Conservation (phyloP, 92 coral and sea anemone genomes). For the Anthopleura xanthogrammica region DNA sequence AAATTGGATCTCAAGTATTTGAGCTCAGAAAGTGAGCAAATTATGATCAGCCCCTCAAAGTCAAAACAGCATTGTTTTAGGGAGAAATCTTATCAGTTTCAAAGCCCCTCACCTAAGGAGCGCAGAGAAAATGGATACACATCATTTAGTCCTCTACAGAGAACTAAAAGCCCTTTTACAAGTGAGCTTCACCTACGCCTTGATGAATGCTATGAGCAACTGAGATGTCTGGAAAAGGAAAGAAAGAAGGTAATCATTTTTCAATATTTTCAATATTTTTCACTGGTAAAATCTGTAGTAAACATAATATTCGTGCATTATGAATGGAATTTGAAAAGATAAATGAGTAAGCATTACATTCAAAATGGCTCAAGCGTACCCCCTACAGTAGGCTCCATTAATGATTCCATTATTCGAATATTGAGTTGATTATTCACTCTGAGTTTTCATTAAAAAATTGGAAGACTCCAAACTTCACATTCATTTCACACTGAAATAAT, state of each 20-base stretch:
- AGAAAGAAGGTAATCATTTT: slow-evolving; percentile 69
- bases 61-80: slow-evolving; percentile 37
- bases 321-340: too few relatives aligned
- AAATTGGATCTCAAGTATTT: slow-evolving; percentile 60
- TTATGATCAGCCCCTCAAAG: slow-evolving; percentile 36
- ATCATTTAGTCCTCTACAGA: slow-evolving; percentile 51
- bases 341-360: too few relatives aligned
- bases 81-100: slow-evolving; percentile 46
- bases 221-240: slow-evolving; percentile 87
- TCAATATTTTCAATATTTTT: background rate
- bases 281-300: too few relatives aligned
- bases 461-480: too few relatives aligned
- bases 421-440: too few relatives aligned
- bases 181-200: slow-evolving; percentile 84
- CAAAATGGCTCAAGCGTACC: too few relatives aligned
- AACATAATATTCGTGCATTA: too few relatives aligned
- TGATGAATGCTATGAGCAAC: slow-evolving; percentile 96
- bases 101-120: slow-evolving; percentile 54
- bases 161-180: slow-evolving; percentile 73
- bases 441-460: too few relatives aligned
- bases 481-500: too few relatives aligned
- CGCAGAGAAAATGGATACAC: slow-evolving; percentile 63
- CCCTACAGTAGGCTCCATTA: too few relatives aligned
- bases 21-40: slow-evolving; percentile 31
- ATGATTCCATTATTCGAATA: too few relatives aligned